Evolutionary conservation across 2,888 invertebrate genomes (phyloP).

Genomic region (Epirrita christyi): DNA sequence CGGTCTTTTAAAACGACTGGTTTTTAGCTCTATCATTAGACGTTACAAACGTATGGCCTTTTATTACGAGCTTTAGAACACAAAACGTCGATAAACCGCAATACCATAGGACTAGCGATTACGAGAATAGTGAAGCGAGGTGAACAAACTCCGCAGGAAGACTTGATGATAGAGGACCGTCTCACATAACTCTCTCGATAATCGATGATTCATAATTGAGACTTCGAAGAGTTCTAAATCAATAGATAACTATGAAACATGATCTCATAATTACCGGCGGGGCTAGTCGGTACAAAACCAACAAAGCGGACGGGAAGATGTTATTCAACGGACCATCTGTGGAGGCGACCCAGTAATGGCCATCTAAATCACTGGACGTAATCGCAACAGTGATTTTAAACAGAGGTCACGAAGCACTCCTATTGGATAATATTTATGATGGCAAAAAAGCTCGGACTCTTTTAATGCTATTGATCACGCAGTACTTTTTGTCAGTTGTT

Average conservation of each 20-base stretch:
- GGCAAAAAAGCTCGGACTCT: slow-evolving; percentile 64
- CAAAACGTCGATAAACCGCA: slow-evolving; percentile 48
- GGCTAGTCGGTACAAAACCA: slow-evolving; percentile 70
- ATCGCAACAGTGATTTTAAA: slow-evolving; percentile 76
- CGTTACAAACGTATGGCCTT: slow-evolving; percentile 27
- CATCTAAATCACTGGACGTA: slow-evolving; percentile 77
- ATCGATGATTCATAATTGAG: slow-evolving; percentile 78
- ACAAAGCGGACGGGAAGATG: slow-evolving; percentile 73
- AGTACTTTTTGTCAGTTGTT: slow-evolving; percentile 60
- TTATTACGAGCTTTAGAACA: slow-evolving; percentile 46
- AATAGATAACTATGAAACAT: slow-evolving; percentile 78
- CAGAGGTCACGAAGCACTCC: slow-evolving; percentile 77
- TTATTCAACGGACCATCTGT: slow-evolving; percentile 77
- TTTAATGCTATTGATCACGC: slow-evolving; percentile 60
- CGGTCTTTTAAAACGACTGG: slow-evolving; percentile 13
- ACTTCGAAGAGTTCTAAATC: slow-evolving; percentile 76
- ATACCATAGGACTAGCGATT: slow-evolving; percentile 43
- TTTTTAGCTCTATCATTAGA: slow-evolving; percentile 24
- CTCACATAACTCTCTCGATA: slow-evolving; percentile 70
- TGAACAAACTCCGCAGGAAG: slow-evolving; percentile 62
- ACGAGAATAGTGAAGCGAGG: slow-evolving; percentile 50
- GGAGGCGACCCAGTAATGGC: slow-evolving; percentile 73
- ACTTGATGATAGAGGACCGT: slow-evolving; percentile 65
- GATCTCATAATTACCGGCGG: slow-evolving; percentile 78
- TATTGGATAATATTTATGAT: slow-evolving; percentile 69